Evolutionary conservation across 1,140 invertebrate species (phyloP), one percentile per base, ranked within the genome.

Genomic region (Dendrolimus kikuchii): DNA sequence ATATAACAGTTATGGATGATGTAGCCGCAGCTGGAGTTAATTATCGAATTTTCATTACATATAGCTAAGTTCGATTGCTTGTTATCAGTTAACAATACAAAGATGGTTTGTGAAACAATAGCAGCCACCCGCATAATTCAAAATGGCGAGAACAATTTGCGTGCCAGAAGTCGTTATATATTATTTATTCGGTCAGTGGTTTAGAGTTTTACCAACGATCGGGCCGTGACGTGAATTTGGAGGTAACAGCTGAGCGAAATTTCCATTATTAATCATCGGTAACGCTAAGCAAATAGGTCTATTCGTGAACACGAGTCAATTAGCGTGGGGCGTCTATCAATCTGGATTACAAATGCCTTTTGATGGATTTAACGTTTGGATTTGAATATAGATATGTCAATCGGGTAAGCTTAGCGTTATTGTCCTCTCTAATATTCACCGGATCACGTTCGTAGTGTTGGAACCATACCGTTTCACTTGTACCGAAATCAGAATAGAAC

Each of bases 241-340:
- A 37, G 55, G 62, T 51, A 63, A 61, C 66, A 68, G 63, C 63
- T 66, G 63, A 65, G 48, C 43, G 40, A 51, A 68, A 68, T 68
- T 68, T 60, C 58, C 60, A 61, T 65, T 59, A 65, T 66, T 63
- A 60, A 65, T 60, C 46, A 55, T 49, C 50, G 40, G 47, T 51
- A 60, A 55, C 56, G 47, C 53, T 47, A 44, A 45, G 38, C 49
- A 59, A 54, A 64, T 67, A 55, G 53, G 48, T 53, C 50, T 47
- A 55, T 62, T 63, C 40, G 47, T 9, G 55, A 64, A 64, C 51
- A 61, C 39, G 55, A 63, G 47, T 63, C 61, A 66, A 66, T 64
- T 66, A 66, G 51, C 54, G 47, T 10, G 37, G 40, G 47, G 38
- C 58, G 53, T 46, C 51, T 48, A 54, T 54, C 59, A 61, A 57